Conservation (phyloP, 1,140 invertebrate species). For the Chlorops oryzae region DNA sequence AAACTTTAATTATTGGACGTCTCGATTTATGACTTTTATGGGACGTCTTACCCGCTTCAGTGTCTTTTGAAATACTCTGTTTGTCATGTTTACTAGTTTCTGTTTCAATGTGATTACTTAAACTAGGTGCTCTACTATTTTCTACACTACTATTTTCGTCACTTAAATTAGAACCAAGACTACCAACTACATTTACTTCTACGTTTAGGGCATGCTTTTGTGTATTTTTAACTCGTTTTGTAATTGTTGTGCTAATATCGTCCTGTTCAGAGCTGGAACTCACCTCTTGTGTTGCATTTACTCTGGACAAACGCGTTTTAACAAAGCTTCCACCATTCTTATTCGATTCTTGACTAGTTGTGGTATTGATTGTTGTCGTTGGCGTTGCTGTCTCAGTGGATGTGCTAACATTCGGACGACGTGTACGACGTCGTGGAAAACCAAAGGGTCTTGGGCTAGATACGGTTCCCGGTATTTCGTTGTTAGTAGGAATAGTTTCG, state of each 20-base stretch:
- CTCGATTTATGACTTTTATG: too few relatives aligned
- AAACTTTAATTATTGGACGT: too few relatives aligned
- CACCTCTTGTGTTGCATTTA: slow-evolving; percentile 41
- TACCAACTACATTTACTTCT: slow-evolving; percentile 28
- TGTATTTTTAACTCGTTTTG: slow-evolving; percentile 12
- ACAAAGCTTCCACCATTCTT: slow-evolving; percentile 25
- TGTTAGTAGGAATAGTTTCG: slow-evolving; percentile 27
- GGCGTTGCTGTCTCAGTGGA: slow-evolving; percentile 19
- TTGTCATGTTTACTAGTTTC: slow-evolving; percentile 7
- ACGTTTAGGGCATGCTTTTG: slow-evolving; percentile 19
- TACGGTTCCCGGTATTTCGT: slow-evolving; percentile 35
- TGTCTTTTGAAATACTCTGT: too few relatives aligned
- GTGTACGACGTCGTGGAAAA: slow-evolving; percentile 47
- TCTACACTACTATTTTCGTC: slow-evolving; percentile 30
- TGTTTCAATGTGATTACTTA: too few relatives aligned
- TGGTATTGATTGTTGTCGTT: slow-evolving; percentile 9
- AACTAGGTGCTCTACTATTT: too few relatives aligned
- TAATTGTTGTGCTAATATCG: too few relatives aligned
- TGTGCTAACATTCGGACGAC: slow-evolving; percentile 29
- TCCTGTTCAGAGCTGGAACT: slow-evolving; percentile 34
- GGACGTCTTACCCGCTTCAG: too few relatives aligned
- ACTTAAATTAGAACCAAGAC: slow-evolving; percentile 24
- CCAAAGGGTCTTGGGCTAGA: slow-evolving; percentile 55
- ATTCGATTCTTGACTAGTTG: too few relatives aligned
- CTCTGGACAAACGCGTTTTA: slow-evolving; percentile 29